Base-by-base conservation (phyloP, 1,140 invertebrate genomes). In the Papilio helenus region DNA sequence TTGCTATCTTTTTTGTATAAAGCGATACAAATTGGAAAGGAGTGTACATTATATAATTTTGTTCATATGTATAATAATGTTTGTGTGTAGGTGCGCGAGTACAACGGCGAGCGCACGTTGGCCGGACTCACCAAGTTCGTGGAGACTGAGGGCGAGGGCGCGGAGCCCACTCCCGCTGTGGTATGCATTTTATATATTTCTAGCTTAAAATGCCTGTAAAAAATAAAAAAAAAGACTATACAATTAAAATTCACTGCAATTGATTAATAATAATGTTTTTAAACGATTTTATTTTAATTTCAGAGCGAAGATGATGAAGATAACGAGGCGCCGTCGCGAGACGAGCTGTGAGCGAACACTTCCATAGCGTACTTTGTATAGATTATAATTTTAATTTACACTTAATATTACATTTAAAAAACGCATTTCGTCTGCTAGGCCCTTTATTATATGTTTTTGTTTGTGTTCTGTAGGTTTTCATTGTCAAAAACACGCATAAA, bases 121-220 rank as follows among this genome's bases (percentile, higher is more conserved):
- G 99, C 99, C 88, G 99, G 96, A 80, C 96, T 99, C 84, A 96
- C 96, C 74, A 98, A 99, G 95, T 99, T 99, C 95, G 93, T 99
- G 68, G 98, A 99, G 91, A 96, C 96, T 58, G 96, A 96, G 87
- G 97, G 97, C 79, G 95, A 96, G 72, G 96, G 96, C 81, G 97
- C 96, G 7, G 95, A 96, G 92, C 95, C 96, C 55, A 95, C 95
- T 80, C 95, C 95, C 34, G 94, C 96, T 79, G 96, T 97, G 95
- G 96, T 97, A 87, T 93, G 89, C 44, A 46, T 46, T 46, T 46
- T 46, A 46, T 39, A 39, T 39, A 39, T 34, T 34, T 4, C 34
- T 34, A 34, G 3, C 34, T 34, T n/a, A n/a, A n/a, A n/a, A n/a
- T n/a, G n/a, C n/a, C n/a, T n/a, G n/a, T n/a, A n/a, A n/a, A n/a